Percentiles rank a stretch among this genome's conserved stretches.
phyloP scores from a whole-genome alignment of 2,888 invertebrate genomes.

The Dryadula phaetusa region DNA sequence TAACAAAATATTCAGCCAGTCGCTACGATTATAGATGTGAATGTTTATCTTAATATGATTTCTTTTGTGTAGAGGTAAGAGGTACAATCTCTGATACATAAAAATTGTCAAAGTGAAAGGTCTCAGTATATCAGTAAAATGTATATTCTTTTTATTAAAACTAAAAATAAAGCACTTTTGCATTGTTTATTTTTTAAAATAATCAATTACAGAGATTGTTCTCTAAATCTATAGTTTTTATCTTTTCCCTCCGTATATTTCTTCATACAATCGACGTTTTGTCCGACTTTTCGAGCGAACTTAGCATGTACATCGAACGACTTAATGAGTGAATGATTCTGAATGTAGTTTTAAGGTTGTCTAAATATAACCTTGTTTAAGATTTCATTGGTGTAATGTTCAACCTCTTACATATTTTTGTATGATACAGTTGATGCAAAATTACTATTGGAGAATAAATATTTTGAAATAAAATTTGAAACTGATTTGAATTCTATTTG shows the following conservation, averaged over 20 bases:
- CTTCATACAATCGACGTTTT: slow-evolving; percentile 18
- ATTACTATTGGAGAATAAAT: slow-evolving; percentile 4
- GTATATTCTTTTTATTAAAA: too few relatives aligned
- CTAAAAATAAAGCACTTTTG: too few relatives aligned
- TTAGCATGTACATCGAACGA: slow-evolving; percentile 42
- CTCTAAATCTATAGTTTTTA: neutral
- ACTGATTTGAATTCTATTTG: slow-evolving; percentile 18
- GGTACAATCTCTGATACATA: neutral
- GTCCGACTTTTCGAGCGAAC: slow-evolving; percentile 40
- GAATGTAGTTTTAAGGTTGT: slow-evolving; percentile 26
- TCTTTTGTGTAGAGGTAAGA: neutral
- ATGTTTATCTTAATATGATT: neutral
- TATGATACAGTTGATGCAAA: slow-evolving; percentile 18
- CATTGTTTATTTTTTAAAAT: too few relatives aligned
- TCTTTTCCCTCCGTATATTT: neutral
- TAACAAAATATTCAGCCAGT: neutral
- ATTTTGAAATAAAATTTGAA: slow-evolving; percentile 17
- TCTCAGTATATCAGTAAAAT: neutral
- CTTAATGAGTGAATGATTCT: slow-evolving; percentile 14
- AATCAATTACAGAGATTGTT: neutral
- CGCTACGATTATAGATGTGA: neutral
- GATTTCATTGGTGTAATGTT: neutral
- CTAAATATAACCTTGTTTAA: neutral
- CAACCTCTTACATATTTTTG: slow-evolving; percentile 9
- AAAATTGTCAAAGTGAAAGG: neutral